Percentiles rank a stretch among this genome's conserved stretches.
Evolutionary conservation across 2,797 vertebrate genomes (phyloP).

Genomic region (Anisognathus igniventris): DNA sequence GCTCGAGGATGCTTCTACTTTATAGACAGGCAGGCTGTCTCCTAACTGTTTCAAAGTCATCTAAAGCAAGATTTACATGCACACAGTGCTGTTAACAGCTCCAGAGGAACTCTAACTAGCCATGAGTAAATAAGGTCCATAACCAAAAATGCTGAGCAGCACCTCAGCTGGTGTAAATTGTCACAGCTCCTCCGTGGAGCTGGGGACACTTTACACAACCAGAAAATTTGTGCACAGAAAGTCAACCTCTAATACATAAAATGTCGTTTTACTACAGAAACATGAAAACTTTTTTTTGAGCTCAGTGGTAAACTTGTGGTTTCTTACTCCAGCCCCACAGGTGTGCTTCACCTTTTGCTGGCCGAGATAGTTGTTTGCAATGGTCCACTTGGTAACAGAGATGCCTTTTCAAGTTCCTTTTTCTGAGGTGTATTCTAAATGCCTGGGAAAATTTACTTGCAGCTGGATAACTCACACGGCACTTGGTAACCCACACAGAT

Average conservation of each 20-base stretch:
- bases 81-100: background rate
- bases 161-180: slow-evolving; percentile 11
- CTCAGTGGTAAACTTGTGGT: background rate
- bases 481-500: background rate
- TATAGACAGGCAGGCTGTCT: background rate
- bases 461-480: background rate
- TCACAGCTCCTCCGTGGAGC: background rate
- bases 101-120: slow-evolving; percentile 34
- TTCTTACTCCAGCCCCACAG: background rate
- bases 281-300: background rate
- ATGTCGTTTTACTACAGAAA: background rate
- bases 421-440: background rate
- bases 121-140: background rate
- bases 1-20: background rate
- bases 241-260: background rate
- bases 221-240: background rate
- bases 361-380: background rate
- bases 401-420: background rate
- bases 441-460: background rate
- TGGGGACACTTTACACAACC: background rate
- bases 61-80: slow-evolving; percentile 26
- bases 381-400: background rate
- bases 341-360: background rate
- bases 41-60: background rate
- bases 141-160: slow-evolving; percentile 40